Evolutionary conservation across 2,113 vertebrate genomes (phyloP).

Genomic region (Perca schrenkii): DNA sequence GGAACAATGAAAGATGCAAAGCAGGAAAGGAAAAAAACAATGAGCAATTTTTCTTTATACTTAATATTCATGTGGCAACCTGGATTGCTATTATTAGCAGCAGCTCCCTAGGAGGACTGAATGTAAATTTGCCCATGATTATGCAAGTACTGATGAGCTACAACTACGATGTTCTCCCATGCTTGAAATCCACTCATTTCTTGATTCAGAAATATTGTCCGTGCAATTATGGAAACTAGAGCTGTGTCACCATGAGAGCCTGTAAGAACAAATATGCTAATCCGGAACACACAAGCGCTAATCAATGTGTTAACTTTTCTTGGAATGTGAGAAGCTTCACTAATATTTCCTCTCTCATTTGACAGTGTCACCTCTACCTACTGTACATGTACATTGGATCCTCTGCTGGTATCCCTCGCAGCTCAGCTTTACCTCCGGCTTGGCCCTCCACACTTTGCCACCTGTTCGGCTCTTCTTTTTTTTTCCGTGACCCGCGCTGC

Average conservation of each 20-base stretch:
- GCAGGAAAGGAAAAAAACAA: background rate
- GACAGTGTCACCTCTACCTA: constrained; percentile 54
- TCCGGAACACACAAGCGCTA: background rate
- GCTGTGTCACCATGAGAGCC: constrained; percentile 12
- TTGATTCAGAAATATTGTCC: constrained; percentile 49
- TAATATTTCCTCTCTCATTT: constrained; percentile 47
- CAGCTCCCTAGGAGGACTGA: constrained; percentile 38
- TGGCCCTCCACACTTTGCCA: constrained; percentile 53
- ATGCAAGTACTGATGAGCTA: constrained; percentile 43
- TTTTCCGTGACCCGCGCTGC: background rate
- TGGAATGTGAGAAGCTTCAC: background rate
- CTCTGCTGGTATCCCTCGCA: constrained; percentile 12
- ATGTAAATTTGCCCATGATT: constrained; percentile 50
- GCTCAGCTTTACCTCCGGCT: constrained; percentile 58
- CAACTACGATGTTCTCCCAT: constrained; percentile 27
- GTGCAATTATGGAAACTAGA: constrained; percentile 25
- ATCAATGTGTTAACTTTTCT: background rate
- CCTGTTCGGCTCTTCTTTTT: constrained; percentile 8
- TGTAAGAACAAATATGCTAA: constrained; percentile 25
- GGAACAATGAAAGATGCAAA: background rate
- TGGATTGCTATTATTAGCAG: constrained; percentile 74
- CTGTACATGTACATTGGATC: constrained; percentile 49
- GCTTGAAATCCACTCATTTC: constrained; percentile 52
- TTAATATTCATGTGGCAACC: constrained; percentile 67
- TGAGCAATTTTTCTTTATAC: constrained; percentile 12